Base-by-base conservation (phyloP, 2,113 vertebrate genomes). In the Bothrops jararaca region DNA sequence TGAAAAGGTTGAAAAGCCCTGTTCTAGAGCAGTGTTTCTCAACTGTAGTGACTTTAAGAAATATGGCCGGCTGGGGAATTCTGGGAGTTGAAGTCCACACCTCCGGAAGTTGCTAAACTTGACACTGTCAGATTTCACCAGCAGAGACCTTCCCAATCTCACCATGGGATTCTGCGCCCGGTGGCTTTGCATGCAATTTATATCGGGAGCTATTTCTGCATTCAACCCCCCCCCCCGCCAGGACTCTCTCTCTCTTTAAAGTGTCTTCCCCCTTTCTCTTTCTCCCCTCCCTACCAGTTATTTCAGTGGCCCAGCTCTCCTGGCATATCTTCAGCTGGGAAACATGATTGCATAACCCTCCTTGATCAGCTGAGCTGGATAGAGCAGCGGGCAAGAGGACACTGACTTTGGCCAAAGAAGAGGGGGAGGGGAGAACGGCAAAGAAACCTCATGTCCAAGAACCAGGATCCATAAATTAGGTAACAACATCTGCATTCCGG, bases 251-350 rank as follows among this genome's bases (percentile, higher is more conserved):
- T 12, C 5, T 74, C 11, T 26, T 86, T 18, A 2, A 88, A 18
- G 23, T 29, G 50, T n/a, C 60, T 39, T 26, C 1, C 2, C 26
- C 42, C 15, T 53, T 50, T 13, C 1, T 85, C 69, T 85, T 58
- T 0, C 11, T 45, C 56, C 56, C 86, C 74, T 29, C n/a, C 9
- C 0, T 0, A 86, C 11, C 69, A 60, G 86, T 0, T 0, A 74
- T 53, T 0, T 0, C n/a, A 1, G 45, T 52, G 90, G 23, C 92
- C 90, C 4, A 0, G 85, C 95, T 94, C 89, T 87, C 13, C 89
- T 95, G 93, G 92, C 95, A 92, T 11, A 56, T 69, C 29, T 10
- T 5, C 0, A 0, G 91, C 90, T 0, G 0, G 92, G 53, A 93
- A 42, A 86, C 0, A 0, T 1, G 92, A 34, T 64, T 86, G n/a